Conservation (phyloP, 2,797 vertebrate genomes). For the Darevskia mixta region DNA sequence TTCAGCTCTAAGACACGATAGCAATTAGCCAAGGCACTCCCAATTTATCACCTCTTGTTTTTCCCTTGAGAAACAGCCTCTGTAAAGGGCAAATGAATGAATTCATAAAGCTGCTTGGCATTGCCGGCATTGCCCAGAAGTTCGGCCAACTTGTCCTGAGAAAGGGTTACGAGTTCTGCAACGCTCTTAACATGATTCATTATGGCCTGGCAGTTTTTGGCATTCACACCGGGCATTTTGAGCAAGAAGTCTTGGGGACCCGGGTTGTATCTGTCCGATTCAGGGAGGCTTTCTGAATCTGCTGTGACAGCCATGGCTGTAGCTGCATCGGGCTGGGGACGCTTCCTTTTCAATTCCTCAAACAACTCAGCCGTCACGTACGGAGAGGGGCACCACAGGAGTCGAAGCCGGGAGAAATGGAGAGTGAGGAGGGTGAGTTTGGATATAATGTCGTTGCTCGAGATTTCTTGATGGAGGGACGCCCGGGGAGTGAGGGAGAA, state of each 20-base stretch:
- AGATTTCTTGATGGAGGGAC: constrained; percentile 90
- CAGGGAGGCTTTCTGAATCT: constrained; percentile 87
- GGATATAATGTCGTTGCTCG: constrained; percentile 89
- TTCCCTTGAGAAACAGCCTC: constrained; percentile 74
- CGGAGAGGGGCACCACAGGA: constrained; percentile 96
- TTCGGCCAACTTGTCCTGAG: constrained; percentile 83
- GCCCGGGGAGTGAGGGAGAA: constrained; percentile 89
- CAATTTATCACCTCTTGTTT: constrained; percentile 71
- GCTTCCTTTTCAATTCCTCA: constrained; percentile 89
- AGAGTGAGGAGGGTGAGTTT: constrained; percentile 93
- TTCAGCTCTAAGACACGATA: background rate
- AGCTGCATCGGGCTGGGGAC: constrained; percentile 83
- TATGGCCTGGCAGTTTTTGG: constrained; percentile 88
- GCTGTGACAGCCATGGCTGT: constrained; percentile 88
- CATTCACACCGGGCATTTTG: constrained; percentile 93
- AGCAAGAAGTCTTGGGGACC: constrained; percentile 95
- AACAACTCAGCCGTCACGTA: constrained; percentile 92
- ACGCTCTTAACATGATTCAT: constrained; percentile 85
- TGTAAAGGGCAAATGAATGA: constrained; percentile 85
- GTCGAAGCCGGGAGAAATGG: constrained; percentile 92
- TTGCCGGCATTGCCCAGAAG: constrained; percentile 84
- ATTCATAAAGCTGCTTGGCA: constrained; percentile 89
- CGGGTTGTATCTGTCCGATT: constrained; percentile 89
- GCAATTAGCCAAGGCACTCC: background rate
- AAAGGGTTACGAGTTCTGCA: constrained; percentile 85